Evolutionary conservation across 35 echinoderm and acorn worm genomes (phyloP).

Genomic region (Anneissia japonica): DNA sequence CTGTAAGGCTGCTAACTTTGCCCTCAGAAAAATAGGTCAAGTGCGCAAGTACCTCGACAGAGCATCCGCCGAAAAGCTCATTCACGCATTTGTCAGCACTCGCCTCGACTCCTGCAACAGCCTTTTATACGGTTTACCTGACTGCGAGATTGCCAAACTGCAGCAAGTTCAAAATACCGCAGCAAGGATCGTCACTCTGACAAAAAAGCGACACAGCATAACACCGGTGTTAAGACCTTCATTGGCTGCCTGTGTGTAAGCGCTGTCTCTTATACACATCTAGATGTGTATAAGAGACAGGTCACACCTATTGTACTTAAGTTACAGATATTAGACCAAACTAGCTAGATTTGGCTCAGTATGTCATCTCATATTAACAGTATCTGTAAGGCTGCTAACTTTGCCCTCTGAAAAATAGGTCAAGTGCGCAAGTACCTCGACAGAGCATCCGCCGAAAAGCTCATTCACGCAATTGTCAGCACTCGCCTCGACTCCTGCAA

Average conservation of each 20-base stretch:
- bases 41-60: slow-evolving; percentile 14
- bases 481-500: slow-evolving; percentile 14
- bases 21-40: neutral
- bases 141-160: neutral
- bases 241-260: too few species aligned
- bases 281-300: too few species aligned
- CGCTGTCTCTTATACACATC: too few species aligned
- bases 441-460: neutral
- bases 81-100: slow-evolving; percentile 4
- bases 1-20: neutral
- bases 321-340: neutral
- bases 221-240: neutral
- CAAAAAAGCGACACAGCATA: slow-evolving; percentile 11
- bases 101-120: slow-evolving; percentile 16
- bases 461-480: slow-evolving; percentile 12
- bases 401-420: neutral
- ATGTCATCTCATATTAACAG: too few species aligned
- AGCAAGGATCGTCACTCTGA: slow-evolving; percentile 13
- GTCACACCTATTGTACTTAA: neutral
- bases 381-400: too few species aligned
- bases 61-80: neutral
- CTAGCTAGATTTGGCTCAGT: neutral
- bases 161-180: slow-evolving; percentile 33
- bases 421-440: slow-evolving; percentile 18
- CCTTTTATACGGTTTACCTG: slow-evolving; percentile 12